Evolutionary conservation across 2,888 invertebrate species (phyloP), one percentile per base, ranked within the genome.

Genomic region (Trichopoda pennipes): DNA sequence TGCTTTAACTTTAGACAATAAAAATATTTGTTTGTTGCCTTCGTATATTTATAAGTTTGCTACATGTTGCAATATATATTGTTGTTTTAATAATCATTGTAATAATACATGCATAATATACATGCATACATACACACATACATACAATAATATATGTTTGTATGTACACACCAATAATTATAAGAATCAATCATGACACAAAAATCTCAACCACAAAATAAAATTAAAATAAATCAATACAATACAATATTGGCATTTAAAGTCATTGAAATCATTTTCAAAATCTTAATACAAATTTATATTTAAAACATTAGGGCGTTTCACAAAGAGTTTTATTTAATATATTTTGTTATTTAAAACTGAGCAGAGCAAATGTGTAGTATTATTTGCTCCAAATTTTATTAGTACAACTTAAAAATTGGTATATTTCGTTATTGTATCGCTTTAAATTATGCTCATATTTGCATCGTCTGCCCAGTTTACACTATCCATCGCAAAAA

Each of bases 161-260:
- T 28, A 28, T 55, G 55, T 49, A 66, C 75, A 75, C 66, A 61
- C 28, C 64, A 70, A 66, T 60, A 60, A 80, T 76, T 75, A 80
- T 61, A 55, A 49, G 55, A 80, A 80, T 80, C 79, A 80, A 80
- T 80, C 73, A 80, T 80, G 79, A 80, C 73, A 74, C 79, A 73
- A 74, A 55, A 80, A 78, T 56, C 63, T 61, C 47, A 55, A 28
- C 49, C 58, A 28, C 32, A 58, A 51, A 49, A 51, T 19, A 64
- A 83, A 56, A 77, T 69, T 56, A 17, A 69, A 78, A 78, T 78
- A 78, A 73, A 69, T 66, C 77, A 81, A 70, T 53, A 64, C 77
- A 81, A 70, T 53, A 64, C 66, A 38, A 28, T 61, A 70, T 78
- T 78, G 72, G 51, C 72, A 64, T 72, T 78, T 58, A 14, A 42